A percentile compares a stretch with the other conserved stretches of the same genome.
These are phyloP conservation scores for Brachyptera putata DNA, from an alignment of 2,888 invertebrate species.

Conservation along the genomic window DNA sequence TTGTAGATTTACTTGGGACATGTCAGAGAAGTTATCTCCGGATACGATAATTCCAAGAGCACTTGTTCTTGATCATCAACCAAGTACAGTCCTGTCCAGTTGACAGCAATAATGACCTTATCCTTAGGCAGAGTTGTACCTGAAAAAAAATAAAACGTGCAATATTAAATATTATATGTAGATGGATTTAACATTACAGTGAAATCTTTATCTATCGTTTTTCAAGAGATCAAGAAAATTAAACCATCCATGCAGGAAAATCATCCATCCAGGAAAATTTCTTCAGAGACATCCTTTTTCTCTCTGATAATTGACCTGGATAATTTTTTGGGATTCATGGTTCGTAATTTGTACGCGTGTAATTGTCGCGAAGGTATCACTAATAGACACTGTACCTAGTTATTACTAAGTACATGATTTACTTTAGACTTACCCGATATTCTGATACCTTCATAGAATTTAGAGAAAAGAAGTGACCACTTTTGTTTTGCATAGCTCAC, in stretches of 20 bases:
- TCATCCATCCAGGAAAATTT: not conserved
- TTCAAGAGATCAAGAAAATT: no score
- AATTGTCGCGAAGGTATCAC: no score
- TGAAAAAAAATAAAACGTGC: constrained; percentile 32
- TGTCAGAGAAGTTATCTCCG: constrained; percentile 76
- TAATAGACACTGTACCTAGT: no score
- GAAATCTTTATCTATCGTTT: no score
- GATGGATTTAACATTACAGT: no score
- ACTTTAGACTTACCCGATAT: constrained; percentile 58
- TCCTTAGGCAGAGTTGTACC: constrained; percentile 59
- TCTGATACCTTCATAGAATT: constrained; percentile 88
- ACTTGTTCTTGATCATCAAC: constrained; percentile 91
- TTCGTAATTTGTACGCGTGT: no score
- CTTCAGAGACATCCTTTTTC: not conserved
- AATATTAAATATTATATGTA: no score
- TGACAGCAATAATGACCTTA: constrained; percentile 82
- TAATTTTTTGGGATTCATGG: no score
- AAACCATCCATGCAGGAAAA: no score
- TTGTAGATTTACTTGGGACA: constrained; percentile 51
- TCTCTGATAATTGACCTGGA: no score
- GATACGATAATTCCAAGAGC: constrained; percentile 77
- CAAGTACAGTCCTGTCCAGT: constrained; percentile 90
- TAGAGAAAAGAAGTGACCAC: constrained; percentile 92
- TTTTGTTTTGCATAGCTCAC: constrained; percentile 86
- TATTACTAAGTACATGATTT: no score